phyloP scores from a whole-genome alignment of 2,113 vertebrate species.

The Podarcis muralis region DNA sequence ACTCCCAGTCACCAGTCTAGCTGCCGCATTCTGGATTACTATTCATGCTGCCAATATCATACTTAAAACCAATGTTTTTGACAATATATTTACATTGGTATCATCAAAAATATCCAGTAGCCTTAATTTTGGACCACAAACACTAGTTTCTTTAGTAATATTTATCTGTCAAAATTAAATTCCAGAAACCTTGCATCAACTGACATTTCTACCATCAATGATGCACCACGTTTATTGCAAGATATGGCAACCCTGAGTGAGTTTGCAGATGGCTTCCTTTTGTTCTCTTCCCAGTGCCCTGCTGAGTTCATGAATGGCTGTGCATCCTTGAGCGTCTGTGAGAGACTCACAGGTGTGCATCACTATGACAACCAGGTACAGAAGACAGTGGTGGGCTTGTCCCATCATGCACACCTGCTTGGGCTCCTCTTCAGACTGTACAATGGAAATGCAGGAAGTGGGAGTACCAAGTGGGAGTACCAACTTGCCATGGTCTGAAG shows the following conservation, averaged over 20 bases:
- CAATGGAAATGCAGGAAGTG: neutral
- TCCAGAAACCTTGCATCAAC: no score
- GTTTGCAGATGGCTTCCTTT: neutral
- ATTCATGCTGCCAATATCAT: no score
- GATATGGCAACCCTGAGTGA: neutral
- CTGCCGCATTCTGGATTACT: no score
- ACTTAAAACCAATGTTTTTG: no score
- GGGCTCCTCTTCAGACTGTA: neutral
- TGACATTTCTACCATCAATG: no score
- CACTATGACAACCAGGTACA: neutral
- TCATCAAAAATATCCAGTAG: no score
- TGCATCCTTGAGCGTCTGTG: neutral
- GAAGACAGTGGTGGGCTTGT: no score
- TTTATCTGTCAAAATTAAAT: no score
- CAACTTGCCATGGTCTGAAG: neutral
- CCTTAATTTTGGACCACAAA: no score
- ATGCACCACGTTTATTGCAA: neutral
- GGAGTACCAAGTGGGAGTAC: neutral
- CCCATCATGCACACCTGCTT: neutral
- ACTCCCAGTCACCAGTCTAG: no score
- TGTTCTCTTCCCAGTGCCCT: neutral
- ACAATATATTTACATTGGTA: no score
- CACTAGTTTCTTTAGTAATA: no score
- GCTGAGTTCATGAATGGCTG: neutral
- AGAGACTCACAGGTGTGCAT: neutral